Base-by-base conservation (phyloP, 2,797 vertebrate genomes). In the Coreius guichenoti region DNA sequence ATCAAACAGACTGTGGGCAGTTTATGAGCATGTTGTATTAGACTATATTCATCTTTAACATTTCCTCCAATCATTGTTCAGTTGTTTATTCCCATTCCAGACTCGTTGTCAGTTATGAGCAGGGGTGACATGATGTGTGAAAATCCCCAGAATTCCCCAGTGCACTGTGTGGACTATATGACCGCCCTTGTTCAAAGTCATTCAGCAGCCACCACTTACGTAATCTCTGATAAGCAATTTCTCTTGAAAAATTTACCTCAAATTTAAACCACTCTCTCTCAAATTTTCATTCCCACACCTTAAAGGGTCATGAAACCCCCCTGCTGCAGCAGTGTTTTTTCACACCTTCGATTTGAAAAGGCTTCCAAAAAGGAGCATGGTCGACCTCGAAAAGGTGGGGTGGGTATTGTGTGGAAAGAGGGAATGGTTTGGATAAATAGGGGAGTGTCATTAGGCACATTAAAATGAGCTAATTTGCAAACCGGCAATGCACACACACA, bases 151-250 rank as follows among this genome's bases (percentile, higher is more conserved):
- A 76, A 89, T 92, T 92, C 93, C 92, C 91, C 89, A 90, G 91
- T 92, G 90, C 33, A 33, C 78, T 17, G 75, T 63, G 70, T 81
- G 85, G 89, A 75, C 33, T 82, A 83, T 69, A 81, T 63, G 36
- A 1, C 11, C 16, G 92, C 82, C 92, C 93, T 94, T 93, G 92
- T 67, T 75, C 92, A 95, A 94, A 94, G 93, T 94, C 93, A 91
- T 86, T 81, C 69, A 65, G 19, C 87, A 81, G 82, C 43, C 45
- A 17, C 88, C 80, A 87, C 87, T 82, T 85, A 91, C 82, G 87
- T 89, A 84, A 88, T 8, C n/a, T 82, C 82, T 29, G 13, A 88
- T 87, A 89, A 87, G 80, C 85, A 39, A 43, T 82, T 29, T 54
- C n/a, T 81, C 84, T 79, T 49, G 82, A 63, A 61, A 56, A 39